A percentile compares a stretch with the other conserved stretches of the same genome.
These are phyloP conservation scores for Scalopus aquaticus DNA, from an alignment of 2,113 vertebrate species.

Conservation along the genomic window DNA sequence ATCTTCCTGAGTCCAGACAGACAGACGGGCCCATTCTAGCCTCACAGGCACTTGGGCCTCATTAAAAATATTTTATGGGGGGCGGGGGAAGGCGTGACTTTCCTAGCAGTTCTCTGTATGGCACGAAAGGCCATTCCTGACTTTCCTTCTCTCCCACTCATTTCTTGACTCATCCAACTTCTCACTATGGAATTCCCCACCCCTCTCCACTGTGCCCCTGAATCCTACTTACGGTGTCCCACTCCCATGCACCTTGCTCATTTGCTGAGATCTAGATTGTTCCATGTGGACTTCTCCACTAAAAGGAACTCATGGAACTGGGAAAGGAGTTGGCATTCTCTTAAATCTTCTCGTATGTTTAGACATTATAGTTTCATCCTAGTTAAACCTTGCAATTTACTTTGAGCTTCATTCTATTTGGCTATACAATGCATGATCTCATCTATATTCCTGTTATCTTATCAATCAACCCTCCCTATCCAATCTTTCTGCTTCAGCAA, in stretches of 20 bases:
- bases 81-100: accelerated
- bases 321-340: not conserved
- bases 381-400: not conserved
- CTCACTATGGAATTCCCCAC: not conserved
- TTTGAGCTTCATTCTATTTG: not conserved
- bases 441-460: not conserved
- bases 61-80: not conserved
- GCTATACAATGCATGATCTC: not conserved
- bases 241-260: not conserved
- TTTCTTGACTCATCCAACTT: not conserved
- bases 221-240: not conserved
- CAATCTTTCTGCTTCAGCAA: not conserved
- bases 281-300: not conserved
- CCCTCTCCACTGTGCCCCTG: not conserved
- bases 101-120: not conserved
- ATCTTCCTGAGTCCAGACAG: not conserved
- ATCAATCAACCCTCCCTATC: not conserved
- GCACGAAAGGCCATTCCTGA: not conserved
- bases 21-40: not conserved
- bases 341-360: not conserved
- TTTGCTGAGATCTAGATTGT: not conserved
- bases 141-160: not conserved
- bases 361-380: not conserved
- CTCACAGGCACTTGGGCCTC: not conserved
- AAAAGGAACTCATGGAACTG: not conserved